phyloP scores from a whole-genome alignment of 2,888 invertebrate species.

The Cephus pygmeus region DNA sequence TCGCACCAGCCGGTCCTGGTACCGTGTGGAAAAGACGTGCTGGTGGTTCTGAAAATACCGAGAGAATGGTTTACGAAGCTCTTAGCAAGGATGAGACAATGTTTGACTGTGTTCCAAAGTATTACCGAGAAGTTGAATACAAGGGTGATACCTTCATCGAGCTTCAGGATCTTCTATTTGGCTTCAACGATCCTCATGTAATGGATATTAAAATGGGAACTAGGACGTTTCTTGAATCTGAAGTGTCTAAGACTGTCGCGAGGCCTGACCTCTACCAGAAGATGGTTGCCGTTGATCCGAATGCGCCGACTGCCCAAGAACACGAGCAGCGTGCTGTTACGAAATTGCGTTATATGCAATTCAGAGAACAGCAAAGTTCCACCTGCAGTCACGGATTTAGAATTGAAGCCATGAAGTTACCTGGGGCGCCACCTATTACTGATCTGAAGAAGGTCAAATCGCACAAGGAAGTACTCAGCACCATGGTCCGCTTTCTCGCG shows the following conservation, averaged over 20 bases:
- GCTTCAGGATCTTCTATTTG: constrained; percentile 91
- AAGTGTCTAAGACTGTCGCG: constrained; percentile 88
- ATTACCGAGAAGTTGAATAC: constrained; percentile 85
- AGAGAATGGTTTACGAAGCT: constrained; percentile 82
- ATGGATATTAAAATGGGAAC: constrained; percentile 99
- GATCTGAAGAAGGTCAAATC: constrained; percentile 90
- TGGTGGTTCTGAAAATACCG: constrained; percentile 76
- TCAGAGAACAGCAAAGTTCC: constrained; percentile 92
- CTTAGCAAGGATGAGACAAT: constrained; percentile 80
- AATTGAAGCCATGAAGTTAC: constrained; percentile 93
- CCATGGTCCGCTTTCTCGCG: constrained; percentile 81
- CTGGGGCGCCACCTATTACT: constrained; percentile 84
- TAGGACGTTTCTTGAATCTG: constrained; percentile 94
- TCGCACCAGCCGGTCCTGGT: constrained; percentile 92
- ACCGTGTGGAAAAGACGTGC: constrained; percentile 93
- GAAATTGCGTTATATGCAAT: constrained; percentile 96
- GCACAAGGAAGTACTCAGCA: constrained; percentile 77
- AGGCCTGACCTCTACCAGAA: constrained; percentile 93
- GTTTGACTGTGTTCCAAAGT: constrained; percentile 82
- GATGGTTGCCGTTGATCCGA: constrained; percentile 92
- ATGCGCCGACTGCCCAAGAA: constrained; percentile 87
- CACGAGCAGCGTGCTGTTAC: constrained; percentile 86
- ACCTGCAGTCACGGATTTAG: constrained; percentile 94
- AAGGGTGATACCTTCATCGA: constrained; percentile 89
- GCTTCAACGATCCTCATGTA: constrained; percentile 91